Percentiles rank a stretch among this genome's conserved stretches.
These are phyloP conservation scores for Zaprionus lineosus DNA, from an alignment of 2,888 invertebrate species.

Conservation along the genomic window DNA sequence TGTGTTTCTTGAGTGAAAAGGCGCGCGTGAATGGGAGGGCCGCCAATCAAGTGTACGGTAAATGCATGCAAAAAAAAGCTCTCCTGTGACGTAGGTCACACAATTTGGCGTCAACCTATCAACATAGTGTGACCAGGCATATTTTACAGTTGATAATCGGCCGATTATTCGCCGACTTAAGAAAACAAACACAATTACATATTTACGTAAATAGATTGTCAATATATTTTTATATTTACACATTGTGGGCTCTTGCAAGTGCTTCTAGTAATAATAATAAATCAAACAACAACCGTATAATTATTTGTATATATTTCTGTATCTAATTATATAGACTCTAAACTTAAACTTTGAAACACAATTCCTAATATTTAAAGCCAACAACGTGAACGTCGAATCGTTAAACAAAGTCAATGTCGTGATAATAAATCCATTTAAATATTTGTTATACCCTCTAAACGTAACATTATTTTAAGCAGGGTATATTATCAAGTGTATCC, in stretches of 20 bases:
- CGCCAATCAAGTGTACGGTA: slow-evolving; percentile 27
- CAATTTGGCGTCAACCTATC: slow-evolving; percentile 37
- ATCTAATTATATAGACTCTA: no score
- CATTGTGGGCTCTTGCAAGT: slow-evolving; percentile 9
- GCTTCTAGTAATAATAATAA: slow-evolving; percentile 9
- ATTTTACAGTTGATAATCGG: slow-evolving; percentile 32
- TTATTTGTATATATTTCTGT: neutral
- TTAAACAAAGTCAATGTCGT: slow-evolving; percentile 57
- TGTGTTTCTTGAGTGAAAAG: slow-evolving; percentile 23
- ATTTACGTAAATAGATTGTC: slow-evolving; percentile 1
- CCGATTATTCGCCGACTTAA: slow-evolving; percentile 31
- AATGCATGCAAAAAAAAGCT: slow-evolving; percentile 25
- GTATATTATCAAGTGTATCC: no score
- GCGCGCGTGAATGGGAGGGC: slow-evolving; percentile 33
- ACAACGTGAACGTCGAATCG: slow-evolving; percentile 17
- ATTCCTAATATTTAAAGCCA: slow-evolving; percentile 40
- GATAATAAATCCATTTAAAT: slow-evolving; percentile 59
- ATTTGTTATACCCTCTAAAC: slow-evolving; percentile 21
- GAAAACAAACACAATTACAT: slow-evolving; percentile 4
- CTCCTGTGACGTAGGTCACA: slow-evolving; percentile 49
- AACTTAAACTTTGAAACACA: slow-evolving; percentile 27
- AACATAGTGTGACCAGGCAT: slow-evolving; percentile 34
- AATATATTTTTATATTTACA: slow-evolving; percentile 15
- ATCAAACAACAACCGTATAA: slow-evolving; percentile 18
- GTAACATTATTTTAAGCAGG: no score